Percentiles rank a stretch among this genome's conserved stretches.
These are phyloP conservation scores for Verasper variegatus DNA, from an alignment of 2,113 vertebrate species.

Conservation along the genomic window DNA sequence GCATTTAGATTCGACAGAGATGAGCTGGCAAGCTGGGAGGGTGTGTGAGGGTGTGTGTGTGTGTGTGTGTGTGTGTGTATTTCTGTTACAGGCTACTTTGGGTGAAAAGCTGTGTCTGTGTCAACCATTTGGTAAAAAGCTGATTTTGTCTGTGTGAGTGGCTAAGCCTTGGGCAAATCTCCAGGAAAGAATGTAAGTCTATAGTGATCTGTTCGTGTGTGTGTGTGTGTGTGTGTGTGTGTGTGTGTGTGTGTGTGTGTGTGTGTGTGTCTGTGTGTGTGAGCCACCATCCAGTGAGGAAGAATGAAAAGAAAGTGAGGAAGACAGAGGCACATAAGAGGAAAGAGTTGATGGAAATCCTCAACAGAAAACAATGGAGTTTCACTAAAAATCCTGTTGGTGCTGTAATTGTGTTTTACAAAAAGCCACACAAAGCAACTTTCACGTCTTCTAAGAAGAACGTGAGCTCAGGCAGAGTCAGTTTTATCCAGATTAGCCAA, in stretches of 20 bases:
- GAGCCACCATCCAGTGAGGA: neutral
- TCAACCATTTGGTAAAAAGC: neutral
- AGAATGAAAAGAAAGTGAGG: constrained; percentile 1
- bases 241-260: too few species aligned
- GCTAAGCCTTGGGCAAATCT: too few species aligned
- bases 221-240: too few species aligned
- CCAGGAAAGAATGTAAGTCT: too few species aligned
- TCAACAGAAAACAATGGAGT: constrained; percentile 5
- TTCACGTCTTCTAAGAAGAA: constrained; percentile 21
- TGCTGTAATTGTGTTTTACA: neutral
- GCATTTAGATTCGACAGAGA: constrained; percentile 49
- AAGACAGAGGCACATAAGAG: neutral
- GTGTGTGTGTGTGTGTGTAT: constrained; percentile 4
- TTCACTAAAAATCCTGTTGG: neutral
- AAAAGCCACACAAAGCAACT: constrained; percentile 1
- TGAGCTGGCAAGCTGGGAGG: constrained; percentile 5
- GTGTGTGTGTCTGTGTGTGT: constrained; percentile 9
- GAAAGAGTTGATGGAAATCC: constrained; percentile 2
- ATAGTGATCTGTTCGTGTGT: too few species aligned
- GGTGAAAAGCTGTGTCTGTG: neutral
- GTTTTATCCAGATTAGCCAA: neutral
- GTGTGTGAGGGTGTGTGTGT: neutral
- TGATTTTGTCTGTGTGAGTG: neutral
- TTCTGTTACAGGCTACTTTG: neutral
- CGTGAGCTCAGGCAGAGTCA: constrained; percentile 17